These are phyloP conservation scores for Chunga burmeisteri DNA, from an alignment of 2,113 vertebrate genomes.

Conservation along the genomic window DNA sequence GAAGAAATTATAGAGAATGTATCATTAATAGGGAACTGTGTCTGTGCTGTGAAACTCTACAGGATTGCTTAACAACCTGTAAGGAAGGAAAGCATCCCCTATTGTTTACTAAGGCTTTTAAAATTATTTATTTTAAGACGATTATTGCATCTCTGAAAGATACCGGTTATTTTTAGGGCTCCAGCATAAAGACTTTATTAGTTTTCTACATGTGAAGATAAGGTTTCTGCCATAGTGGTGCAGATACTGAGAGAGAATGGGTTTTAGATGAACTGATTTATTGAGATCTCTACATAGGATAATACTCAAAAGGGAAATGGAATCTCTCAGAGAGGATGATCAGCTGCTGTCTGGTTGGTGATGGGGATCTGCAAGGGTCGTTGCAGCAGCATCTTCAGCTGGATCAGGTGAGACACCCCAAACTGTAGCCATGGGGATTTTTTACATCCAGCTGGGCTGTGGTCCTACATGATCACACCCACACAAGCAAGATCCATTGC, in stretches of 20 bases:
- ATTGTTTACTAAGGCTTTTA: not conserved
- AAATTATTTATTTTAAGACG: not conserved
- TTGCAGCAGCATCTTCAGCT: not conserved
- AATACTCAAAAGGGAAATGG: not conserved
- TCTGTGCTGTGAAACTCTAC: not conserved
- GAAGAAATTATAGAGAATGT: not conserved
- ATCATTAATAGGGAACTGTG: not conserved
- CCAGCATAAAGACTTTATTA: not conserved
- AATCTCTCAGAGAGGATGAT: not conserved
- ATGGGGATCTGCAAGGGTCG: not conserved
- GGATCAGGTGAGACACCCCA: not conserved
- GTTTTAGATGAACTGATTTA: not conserved
- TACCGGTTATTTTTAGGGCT: not conserved
- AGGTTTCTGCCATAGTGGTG: not conserved
- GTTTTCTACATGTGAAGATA: not conserved
- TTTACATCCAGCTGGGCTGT: not conserved
- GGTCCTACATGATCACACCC: not conserved
- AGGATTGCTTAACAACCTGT: not conserved
- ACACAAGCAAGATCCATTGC: not conserved
- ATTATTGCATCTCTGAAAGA: not conserved
- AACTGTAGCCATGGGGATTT: not conserved
- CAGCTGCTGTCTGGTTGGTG: not conserved
- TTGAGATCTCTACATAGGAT: not conserved
- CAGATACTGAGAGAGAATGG: not conserved
- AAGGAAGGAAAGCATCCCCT: not conserved